Percentiles rank a stretch among this genome's conserved stretches.
These are phyloP conservation scores for Lacerta agilis DNA, from an alignment of 2,797 vertebrate genomes.

Conservation along the genomic window DNA sequence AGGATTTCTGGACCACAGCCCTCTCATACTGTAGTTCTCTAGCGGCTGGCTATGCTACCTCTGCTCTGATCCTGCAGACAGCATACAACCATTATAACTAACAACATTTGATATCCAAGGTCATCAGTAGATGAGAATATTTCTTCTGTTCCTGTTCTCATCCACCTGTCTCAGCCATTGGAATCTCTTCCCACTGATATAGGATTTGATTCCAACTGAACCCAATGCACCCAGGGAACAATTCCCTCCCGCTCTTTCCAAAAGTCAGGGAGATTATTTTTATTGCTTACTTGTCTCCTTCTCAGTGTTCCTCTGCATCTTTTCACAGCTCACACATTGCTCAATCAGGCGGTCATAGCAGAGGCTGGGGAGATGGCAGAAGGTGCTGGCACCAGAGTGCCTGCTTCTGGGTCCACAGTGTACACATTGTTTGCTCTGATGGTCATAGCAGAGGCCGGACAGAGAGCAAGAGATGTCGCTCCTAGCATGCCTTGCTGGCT, in stretches of 20 bases:
- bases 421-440: background rate
- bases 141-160: background rate
- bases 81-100: background rate
- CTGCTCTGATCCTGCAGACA: background rate
- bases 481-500: background rate
- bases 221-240: fast-evolving
- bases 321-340: constrained; percentile 50
- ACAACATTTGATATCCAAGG: background rate
- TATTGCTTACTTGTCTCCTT: constrained; percentile 64
- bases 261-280: fast-evolving
- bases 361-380: background rate
- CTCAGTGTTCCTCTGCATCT: constrained; percentile 41
- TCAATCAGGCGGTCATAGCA: constrained; percentile 14
- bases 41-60: background rate
- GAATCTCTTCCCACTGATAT: background rate
- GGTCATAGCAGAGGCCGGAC: background rate
- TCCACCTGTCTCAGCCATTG: fast-evolving
- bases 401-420: background rate
- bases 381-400: background rate
- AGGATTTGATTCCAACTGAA: background rate
- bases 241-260: background rate
- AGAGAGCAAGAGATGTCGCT: background rate
- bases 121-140: background rate
- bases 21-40: too few relatives aligned
- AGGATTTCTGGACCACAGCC: too few relatives aligned